phyloP scores from a whole-genome alignment of 2,113 vertebrate genomes.

The Psettodes erumei region DNA sequence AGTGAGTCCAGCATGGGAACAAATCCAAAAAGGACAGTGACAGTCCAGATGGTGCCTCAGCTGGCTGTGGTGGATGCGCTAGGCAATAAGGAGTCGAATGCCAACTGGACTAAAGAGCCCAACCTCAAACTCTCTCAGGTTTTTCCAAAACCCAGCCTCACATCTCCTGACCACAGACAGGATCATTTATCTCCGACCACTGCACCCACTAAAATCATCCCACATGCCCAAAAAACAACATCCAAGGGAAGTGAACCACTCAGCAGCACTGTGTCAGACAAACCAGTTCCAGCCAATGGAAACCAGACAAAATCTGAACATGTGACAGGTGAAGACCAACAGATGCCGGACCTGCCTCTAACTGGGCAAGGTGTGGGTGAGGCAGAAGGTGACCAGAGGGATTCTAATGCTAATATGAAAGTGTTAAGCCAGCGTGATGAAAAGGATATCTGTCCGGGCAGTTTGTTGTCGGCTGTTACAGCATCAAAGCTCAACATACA shows the following conservation, averaged over 20 bases:
- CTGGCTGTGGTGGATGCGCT: slow-evolving; percentile 78
- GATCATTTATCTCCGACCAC: slow-evolving; percentile 44
- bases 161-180: slow-evolving; percentile 1
- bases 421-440: slow-evolving; percentile 42
- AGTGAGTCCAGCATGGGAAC: slow-evolving; percentile 89
- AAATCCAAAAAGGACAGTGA: slow-evolving; percentile 89
- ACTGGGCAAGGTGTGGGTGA: slow-evolving; percentile 27
- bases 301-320: slow-evolving; percentile 54
- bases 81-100: slow-evolving; percentile 78
- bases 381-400: slow-evolving; percentile 48
- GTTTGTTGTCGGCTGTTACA: slow-evolving; percentile 45
- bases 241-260: slow-evolving; percentile 34
- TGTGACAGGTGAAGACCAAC: slow-evolving; percentile 40
- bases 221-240: slow-evolving; percentile 33
- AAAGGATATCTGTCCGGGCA: slow-evolving; percentile 38
- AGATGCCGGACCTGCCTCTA: slow-evolving; percentile 44
- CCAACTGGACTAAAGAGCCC: slow-evolving; percentile 75
- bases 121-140: slow-evolving; percentile 78
- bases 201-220: slow-evolving; percentile 18
- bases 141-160: slow-evolving; percentile 54
- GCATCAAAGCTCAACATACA: slow-evolving; percentile 52
- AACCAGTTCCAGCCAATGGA: slow-evolving; percentile 41
- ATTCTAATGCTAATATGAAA: slow-evolving; percentile 72
- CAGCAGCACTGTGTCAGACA: slow-evolving; percentile 38
- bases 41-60: slow-evolving; percentile 84